Conservation (phyloP, 2,113 vertebrate species). For the Micronycteris hirsuta region DNA sequence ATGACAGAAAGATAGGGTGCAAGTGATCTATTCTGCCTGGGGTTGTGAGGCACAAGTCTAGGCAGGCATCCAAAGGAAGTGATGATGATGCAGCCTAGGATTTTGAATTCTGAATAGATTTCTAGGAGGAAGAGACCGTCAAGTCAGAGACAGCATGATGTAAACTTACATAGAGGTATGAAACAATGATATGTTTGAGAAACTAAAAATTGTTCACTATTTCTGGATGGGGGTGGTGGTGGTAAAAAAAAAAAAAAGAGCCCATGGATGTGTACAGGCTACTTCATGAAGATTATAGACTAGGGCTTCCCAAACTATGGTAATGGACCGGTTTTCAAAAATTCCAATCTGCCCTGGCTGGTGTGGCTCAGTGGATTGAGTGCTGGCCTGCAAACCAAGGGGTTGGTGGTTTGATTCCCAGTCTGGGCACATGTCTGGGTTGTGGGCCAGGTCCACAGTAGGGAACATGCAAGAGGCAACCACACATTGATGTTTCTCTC, state of each 20-base stretch:
- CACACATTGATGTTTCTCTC: too few species aligned
- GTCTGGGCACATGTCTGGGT: too few species aligned
- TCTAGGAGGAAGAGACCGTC: neutral
- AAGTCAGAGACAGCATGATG: neutral
- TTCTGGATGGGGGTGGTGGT: neutral
- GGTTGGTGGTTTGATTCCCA: too few species aligned
- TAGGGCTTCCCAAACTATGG: neutral
- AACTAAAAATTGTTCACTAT: neutral
- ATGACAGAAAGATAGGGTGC: neutral
- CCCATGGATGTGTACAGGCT: neutral
- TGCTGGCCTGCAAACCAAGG: too few species aligned
- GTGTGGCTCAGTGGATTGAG: too few species aligned
- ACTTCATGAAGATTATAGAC: neutral
- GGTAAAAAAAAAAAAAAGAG: neutral
- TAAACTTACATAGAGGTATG: neutral
- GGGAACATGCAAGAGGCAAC: too few species aligned
- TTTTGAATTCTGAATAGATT: constrained; percentile 9
- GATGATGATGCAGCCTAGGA: neutral
- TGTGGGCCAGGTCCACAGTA: too few species aligned
- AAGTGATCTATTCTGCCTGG: neutral
- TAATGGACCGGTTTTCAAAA: neutral
- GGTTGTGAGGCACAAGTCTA: neutral
- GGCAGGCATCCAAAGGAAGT: neutral
- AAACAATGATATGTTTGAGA: neutral
- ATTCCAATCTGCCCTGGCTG: neutral